A percentile compares a stretch with the other conserved stretches of the same genome.
These are phyloP conservation scores for Selenia dentaria DNA, from an alignment of 2,888 invertebrate species.

Conservation along the genomic window DNA sequence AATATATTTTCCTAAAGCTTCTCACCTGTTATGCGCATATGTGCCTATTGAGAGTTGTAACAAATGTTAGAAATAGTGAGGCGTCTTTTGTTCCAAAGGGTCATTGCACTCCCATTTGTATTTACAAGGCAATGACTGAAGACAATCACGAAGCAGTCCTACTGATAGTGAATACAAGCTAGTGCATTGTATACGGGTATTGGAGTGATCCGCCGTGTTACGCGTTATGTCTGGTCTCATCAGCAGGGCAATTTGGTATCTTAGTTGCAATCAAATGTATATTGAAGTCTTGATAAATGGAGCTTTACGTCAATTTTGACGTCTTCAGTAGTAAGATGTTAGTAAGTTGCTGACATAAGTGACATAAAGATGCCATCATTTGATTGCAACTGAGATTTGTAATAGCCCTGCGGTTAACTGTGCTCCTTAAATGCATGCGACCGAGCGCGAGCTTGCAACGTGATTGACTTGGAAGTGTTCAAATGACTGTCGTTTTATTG, in stretches of 20 bases:
- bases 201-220: background rate
- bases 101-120: constrained; percentile 66
- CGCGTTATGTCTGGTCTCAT: background rate
- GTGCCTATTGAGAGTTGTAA: constrained; percentile 73
- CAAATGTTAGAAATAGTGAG: constrained; percentile 60
- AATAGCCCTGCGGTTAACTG: too few species aligned
- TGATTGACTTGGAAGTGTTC: constrained; percentile 54
- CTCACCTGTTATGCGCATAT: constrained; percentile 64
- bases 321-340: too few species aligned
- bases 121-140: constrained; percentile 56
- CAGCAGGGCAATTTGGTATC: too few species aligned
- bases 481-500: constrained; percentile 73
- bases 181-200: constrained; percentile 22
- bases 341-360: too few species aligned
- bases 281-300: too few species aligned
- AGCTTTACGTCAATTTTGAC: too few species aligned
- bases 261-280: too few species aligned
- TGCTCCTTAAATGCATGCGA: constrained; percentile 38
- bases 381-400: too few species aligned
- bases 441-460: constrained; percentile 38
- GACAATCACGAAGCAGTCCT: constrained; percentile 20
- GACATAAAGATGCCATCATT: too few species aligned
- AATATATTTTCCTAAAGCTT: constrained; percentile 74
- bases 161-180: constrained; percentile 37
- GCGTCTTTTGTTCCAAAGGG: constrained; percentile 55